Conservation (phyloP, 2,113 vertebrate genomes). For the Rhinolophus sinicus region DNA sequence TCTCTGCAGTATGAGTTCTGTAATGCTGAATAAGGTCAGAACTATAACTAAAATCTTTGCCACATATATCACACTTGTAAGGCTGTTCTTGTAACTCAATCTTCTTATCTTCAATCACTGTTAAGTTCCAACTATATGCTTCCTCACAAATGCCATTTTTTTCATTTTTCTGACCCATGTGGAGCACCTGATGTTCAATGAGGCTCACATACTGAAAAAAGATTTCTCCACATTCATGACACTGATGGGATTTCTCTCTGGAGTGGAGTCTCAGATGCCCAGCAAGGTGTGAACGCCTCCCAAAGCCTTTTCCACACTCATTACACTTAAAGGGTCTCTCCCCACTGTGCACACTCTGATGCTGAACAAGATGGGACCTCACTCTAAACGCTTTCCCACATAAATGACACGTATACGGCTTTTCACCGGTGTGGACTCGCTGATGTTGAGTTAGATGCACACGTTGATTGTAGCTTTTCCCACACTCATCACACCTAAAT, state of each 20-base stretch:
- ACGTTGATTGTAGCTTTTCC: constrained; percentile 81
- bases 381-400: constrained; percentile 82
- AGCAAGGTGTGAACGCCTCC: constrained; percentile 76
- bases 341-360: constrained; percentile 81
- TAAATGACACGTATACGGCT: constrained; percentile 78
- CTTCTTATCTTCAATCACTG: constrained; percentile 74
- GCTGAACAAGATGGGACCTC: constrained; percentile 81
- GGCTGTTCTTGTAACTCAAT: constrained; percentile 73
- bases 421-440: constrained; percentile 82
- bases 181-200: constrained; percentile 78
- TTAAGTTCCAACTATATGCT: constrained; percentile 74
- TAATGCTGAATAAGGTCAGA: constrained; percentile 77
- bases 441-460: constrained; percentile 80
- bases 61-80: constrained; percentile 75
- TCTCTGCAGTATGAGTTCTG: constrained; percentile 72
- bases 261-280: constrained; percentile 78
- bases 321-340: constrained; percentile 78
- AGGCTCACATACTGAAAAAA: constrained; percentile 78
- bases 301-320: constrained; percentile 78
- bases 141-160: constrained; percentile 58
- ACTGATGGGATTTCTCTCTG: constrained; percentile 67
- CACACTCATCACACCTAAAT: constrained; percentile 76
- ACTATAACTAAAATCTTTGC: constrained; percentile 71
- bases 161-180: constrained; percentile 63
- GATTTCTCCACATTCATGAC: constrained; percentile 70